Evolutionary conservation across 2,113 vertebrate genomes (phyloP), one percentile per base, ranked within the genome.

Genomic region (Gnathonemus echidnorhynchus): DNA sequence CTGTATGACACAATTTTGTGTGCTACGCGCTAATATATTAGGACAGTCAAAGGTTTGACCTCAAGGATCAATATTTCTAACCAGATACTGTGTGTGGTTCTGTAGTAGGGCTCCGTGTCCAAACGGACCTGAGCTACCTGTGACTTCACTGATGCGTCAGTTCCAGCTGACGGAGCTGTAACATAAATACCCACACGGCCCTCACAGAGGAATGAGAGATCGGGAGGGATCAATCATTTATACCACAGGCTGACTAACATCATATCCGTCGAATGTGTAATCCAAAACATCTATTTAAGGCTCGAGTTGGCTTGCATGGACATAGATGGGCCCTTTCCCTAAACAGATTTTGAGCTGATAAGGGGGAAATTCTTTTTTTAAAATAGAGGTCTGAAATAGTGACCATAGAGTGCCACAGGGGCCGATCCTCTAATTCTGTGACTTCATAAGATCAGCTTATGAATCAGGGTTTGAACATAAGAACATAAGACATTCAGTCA

Each of bases 321-420:
- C 89, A 86, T 89, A 89, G 49, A 89, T 89, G 89, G 89, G 8
- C 52, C 62, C 80, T 86, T 89, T 66, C 89, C 66, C 89, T 39
- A 31, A 42, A 45, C 27, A n/a, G 46, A 58, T 89, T 89, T 89
- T 89, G 46, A 89, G 39, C 50, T 85, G 89, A 89, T 84, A 89
- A 89, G 39, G 83, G 3, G 27, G 11, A 84, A 89, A 85, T 85
- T 86, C 89, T 88, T 89, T 89, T 89, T 89, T 89, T 89, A 89
- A 58, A 85, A 42, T 45, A 5, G 35, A 10, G 50, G 50, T 83
- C 42, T 84, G 80, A 85, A 86, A 89, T 85, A 62, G 53, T 48
- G 89, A 66, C 39, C 17, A 2, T 9, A 66, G 39, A 21, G 24
- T 46, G 58, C 5, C 39, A 27, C 42, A 49, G 62, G 24, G 49